Conservation (phyloP, 1,140 invertebrate genomes). For the Cheumatopsyche charites region DNA sequence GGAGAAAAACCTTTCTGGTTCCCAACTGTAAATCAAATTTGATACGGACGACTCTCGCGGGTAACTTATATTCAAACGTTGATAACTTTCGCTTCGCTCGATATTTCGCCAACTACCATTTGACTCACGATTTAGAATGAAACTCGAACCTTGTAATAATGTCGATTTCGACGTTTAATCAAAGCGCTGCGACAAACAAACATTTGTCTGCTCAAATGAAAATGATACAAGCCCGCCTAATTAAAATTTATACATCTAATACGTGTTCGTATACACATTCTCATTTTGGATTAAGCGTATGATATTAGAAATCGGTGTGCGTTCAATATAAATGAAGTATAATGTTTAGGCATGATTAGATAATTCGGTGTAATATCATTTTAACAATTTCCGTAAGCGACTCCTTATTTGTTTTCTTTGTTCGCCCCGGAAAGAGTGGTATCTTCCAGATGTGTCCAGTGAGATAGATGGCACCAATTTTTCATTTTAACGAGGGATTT, state of each 20-base stretch:
- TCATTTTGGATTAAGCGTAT: not conserved
- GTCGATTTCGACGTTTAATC: not conserved
- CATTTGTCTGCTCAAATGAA: not conserved
- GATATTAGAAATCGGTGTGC: not conserved
- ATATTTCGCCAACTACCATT: constrained; percentile 18
- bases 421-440: constrained; percentile 16
- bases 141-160: not conserved
- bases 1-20: not conserved
- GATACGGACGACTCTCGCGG: not conserved
- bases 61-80: constrained; percentile 30
- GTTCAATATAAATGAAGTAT: not conserved
- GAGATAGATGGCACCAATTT: constrained; percentile 31
- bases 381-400: not conserved
- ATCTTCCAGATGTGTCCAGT: constrained; percentile 19
- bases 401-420: constrained; percentile 13
- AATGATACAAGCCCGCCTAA: not conserved
- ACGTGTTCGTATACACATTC: not conserved
- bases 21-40: constrained; percentile 32
- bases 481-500: constrained; percentile 35
- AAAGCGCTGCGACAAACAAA: not conserved
- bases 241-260: not conserved
- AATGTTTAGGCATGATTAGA: not conserved
- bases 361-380: not conserved
- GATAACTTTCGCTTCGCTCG: constrained; percentile 30
- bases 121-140: constrained; percentile 21